Percentiles rank a stretch among this genome's conserved stretches.
phyloP scores from a whole-genome alignment of 2,113 vertebrate genomes.

The Plecturocebus donacophilus region DNA sequence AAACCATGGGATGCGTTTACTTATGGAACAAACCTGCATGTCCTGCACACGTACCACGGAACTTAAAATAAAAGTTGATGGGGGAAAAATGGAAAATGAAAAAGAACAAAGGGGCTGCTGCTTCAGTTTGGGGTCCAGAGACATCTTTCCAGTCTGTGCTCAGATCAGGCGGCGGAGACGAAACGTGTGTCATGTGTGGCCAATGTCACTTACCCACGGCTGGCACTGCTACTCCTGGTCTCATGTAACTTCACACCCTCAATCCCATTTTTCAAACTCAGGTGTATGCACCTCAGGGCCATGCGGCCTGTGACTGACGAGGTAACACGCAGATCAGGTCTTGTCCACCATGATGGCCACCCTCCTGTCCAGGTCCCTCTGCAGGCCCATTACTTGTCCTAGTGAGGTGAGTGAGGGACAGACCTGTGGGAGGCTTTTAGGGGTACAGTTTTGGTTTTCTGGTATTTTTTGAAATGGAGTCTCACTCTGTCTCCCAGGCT shows the following conservation, averaged over 20 bases:
- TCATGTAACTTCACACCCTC: not conserved
- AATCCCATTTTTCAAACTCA: not conserved
- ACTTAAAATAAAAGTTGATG: too few species aligned
- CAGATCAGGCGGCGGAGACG: rapidly evolving
- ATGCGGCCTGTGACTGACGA: rapidly evolving
- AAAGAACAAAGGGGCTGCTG: not conserved
- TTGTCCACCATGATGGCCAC: rapidly evolving
- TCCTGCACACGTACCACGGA: too few species aligned
- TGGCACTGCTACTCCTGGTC: rapidly evolving
- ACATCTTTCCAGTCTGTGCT: not conserved
- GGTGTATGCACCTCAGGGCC: not conserved
- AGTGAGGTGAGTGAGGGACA: not conserved
- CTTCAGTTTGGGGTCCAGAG: not conserved
- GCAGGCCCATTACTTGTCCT: too few species aligned
- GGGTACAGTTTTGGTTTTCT: too few species aligned
- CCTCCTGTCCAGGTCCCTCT: rapidly evolving
- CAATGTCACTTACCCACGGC: rapidly evolving
- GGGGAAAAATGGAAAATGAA: too few species aligned
- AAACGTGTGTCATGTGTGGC: rapidly evolving
- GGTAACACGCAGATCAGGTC: rapidly evolving
- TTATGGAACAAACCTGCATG: too few species aligned
- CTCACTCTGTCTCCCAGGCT: too few species aligned
- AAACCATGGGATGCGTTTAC: too few species aligned
- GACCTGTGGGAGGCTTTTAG: rapidly evolving
- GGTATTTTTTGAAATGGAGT: too few species aligned